These are phyloP conservation scores for Miichthys miiuy DNA, from an alignment of 2,797 vertebrate species.

Conservation along the genomic window DNA sequence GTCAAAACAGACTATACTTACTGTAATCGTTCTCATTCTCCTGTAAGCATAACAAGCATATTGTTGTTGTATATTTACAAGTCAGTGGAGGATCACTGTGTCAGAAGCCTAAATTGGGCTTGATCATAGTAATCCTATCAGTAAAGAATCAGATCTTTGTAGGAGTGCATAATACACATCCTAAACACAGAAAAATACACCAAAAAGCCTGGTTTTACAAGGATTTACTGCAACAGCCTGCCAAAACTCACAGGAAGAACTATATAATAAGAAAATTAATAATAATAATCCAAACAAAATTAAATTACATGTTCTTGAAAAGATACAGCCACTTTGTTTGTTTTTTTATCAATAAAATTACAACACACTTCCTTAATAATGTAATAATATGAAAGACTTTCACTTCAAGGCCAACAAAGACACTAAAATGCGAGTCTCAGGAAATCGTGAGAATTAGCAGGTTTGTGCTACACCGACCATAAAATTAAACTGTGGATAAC, in stretches of 20 bases:
- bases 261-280: background rate
- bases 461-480: background rate
- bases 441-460: constrained; percentile 3
- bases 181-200: constrained; percentile 42
- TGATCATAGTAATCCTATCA: constrained; percentile 69
- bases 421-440: background rate
- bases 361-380: background rate
- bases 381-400: background rate
- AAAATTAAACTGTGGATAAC: background rate
- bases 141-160: constrained; percentile 30
- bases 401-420: background rate
- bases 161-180: background rate
- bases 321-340: background rate
- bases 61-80: constrained; percentile 70
- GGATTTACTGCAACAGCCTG: constrained; percentile 7
- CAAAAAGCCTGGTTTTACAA: constrained; percentile 7
- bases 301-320: background rate
- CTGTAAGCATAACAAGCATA: constrained; percentile 57
- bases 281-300: background rate
- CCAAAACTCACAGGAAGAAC: background rate
- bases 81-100: constrained; percentile 52
- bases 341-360: background rate
- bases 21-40: constrained; percentile 61
- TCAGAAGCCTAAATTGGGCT: constrained; percentile 56
- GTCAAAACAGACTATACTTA: constrained; percentile 63